Conservation (phyloP, 2,888 invertebrate species). For the Cosmopolites sordidus region DNA sequence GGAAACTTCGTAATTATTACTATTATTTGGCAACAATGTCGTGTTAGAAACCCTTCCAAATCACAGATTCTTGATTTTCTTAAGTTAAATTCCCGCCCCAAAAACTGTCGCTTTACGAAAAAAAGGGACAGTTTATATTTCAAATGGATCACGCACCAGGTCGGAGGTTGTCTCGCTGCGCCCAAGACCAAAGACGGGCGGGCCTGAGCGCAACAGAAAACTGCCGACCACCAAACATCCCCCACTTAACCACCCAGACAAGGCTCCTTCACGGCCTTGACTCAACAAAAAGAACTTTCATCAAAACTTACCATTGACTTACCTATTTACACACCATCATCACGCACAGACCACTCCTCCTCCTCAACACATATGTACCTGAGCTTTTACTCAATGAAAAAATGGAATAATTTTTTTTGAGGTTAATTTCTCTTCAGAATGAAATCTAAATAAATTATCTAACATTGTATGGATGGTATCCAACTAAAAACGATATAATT, state of each 20-base stretch:
- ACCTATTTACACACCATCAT: slow-evolving; percentile 15
- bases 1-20: slow-evolving; percentile 40
- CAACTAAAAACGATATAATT: not conserved
- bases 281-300: slow-evolving; percentile 16
- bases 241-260: slow-evolving; percentile 38
- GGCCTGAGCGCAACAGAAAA: not conserved
- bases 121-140: slow-evolving; percentile 17
- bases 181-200: not conserved
- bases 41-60: slow-evolving; percentile 49
- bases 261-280: slow-evolving; percentile 45
- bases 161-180: not conserved
- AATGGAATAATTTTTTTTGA: slow-evolving; percentile 17
- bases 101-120: slow-evolving; percentile 12
- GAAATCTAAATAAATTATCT: not conserved
- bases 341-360: slow-evolving; percentile 31
- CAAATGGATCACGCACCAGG: slow-evolving; percentile 17
- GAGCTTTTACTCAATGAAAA: slow-evolving; percentile 26
- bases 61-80: slow-evolving; percentile 49
- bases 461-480: too few species aligned
- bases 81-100: slow-evolving; percentile 32
- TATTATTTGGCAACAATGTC: slow-evolving; percentile 35
- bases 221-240: slow-evolving; percentile 26
- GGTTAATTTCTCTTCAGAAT: not conserved
- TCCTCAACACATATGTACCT: slow-evolving; percentile 23
- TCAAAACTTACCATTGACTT: slow-evolving; percentile 26